These are phyloP conservation scores for Agapornis roseicollis DNA, from an alignment of 2,113 vertebrate genomes.

Conservation along the genomic window DNA sequence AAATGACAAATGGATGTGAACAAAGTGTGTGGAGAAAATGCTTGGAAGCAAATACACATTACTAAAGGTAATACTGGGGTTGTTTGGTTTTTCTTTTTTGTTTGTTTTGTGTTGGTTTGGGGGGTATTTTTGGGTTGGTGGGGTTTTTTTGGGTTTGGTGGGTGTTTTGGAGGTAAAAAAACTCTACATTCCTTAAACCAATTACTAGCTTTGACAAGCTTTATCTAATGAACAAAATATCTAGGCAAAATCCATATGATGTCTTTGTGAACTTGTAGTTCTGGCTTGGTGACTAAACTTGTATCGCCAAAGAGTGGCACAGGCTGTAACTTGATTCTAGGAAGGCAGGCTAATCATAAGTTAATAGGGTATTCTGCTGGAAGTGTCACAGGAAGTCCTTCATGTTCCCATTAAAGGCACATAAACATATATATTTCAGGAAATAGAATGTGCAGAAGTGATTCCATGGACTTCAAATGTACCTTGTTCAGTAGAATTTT, in stretches of 20 bases:
- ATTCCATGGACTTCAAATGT: background rate
- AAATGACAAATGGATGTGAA: background rate
- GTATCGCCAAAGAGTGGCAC: accelerated
- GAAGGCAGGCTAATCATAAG: background rate
- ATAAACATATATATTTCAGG: accelerated
- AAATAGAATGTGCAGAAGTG: background rate
- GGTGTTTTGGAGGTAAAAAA: background rate
- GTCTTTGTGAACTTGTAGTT: background rate
- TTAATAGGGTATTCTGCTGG: background rate
- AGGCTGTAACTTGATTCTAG: background rate
- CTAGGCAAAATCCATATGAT: background rate
- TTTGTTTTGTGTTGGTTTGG: background rate
- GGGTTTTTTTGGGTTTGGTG: too few relatives aligned
- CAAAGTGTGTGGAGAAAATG: background rate
- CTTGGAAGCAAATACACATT: background rate
- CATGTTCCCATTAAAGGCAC: background rate
- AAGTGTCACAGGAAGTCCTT: background rate
- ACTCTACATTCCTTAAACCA: background rate
- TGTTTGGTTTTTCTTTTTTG: background rate
- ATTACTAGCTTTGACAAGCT: background rate
- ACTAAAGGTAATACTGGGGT: background rate
- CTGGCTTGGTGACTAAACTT: background rate
- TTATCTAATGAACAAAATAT: background rate
- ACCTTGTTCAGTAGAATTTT: background rate
- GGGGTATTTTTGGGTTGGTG: accelerated